phyloP scores from a whole-genome alignment of 1,140 invertebrate species.

The Oreohelix idahoensis region DNA sequence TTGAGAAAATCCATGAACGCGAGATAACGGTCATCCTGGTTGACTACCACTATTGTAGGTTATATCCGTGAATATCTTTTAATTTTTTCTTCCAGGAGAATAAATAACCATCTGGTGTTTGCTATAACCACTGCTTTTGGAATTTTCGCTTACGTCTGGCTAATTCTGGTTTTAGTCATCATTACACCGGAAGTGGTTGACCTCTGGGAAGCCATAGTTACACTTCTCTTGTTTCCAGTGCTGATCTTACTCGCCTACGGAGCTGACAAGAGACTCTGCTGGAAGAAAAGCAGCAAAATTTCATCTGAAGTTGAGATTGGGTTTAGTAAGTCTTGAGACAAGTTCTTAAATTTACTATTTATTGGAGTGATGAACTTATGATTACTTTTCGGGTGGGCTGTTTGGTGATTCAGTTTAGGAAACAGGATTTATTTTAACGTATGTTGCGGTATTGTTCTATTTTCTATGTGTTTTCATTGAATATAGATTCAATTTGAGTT shows the following conservation, averaged over 20 bases:
- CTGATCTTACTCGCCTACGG: conserved; percentile 74
- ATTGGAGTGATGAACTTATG: too few species aligned
- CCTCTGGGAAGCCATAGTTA: conserved; percentile 79
- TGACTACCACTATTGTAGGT: too few species aligned
- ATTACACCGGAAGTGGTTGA: conserved; percentile 76
- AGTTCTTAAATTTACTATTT: too few species aligned
- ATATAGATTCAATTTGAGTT: too few species aligned
- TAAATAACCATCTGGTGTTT: conserved; percentile 85
- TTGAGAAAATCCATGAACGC: too few species aligned
- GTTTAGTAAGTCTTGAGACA: conserved; percentile 55
- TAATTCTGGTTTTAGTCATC: conserved; percentile 76
- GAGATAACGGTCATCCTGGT: too few species aligned
- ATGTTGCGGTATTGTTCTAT: too few species aligned
- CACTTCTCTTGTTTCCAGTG: conserved; percentile 78
- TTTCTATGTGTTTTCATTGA: too few species aligned
- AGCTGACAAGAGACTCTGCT: conserved; percentile 75
- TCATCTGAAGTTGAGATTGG: conserved; percentile 52
- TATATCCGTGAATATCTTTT: too few species aligned
- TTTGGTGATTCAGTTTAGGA: too few species aligned
- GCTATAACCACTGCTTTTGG: conserved; percentile 77
- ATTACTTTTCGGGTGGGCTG: too few species aligned
- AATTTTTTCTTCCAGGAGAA: conserved; percentile 77
- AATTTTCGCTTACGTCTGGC: conserved; percentile 81
- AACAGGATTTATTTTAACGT: too few species aligned
- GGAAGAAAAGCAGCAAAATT: conserved; percentile 50